Evolutionary conservation across 2,113 vertebrate genomes (phyloP), one percentile per base, ranked within the genome.

Genomic region (Rhineura floridana): DNA sequence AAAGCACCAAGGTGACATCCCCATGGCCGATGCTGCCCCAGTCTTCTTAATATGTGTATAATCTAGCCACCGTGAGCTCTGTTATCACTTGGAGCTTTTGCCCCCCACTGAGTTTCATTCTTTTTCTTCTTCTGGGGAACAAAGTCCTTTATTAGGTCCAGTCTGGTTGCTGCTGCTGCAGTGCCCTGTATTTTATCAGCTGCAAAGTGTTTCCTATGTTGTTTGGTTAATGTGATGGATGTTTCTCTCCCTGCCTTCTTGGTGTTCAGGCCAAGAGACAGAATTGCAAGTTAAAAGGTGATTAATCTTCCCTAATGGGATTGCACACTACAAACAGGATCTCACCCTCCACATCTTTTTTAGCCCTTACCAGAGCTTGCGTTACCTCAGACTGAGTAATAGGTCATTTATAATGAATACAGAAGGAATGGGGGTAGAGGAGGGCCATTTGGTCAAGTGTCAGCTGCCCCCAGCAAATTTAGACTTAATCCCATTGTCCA

Each of bases 261-360:
- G 28, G 50, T 95, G 78, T 93, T 93, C 87, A 77, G 96, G 93
- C 85, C 90, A 94, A 94, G 93, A 93, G 0, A 2, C 89, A 91
- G 90, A 89, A 92, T 76, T 91, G n/a, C 77, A 91, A 94, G 67
- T 93, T 93, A 92, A 94, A 93, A 89, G 90, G 94, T 94, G 92
- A 96, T 97, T 96, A 94, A 95, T 97, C 96, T 96, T 95, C 89
- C 79, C 90, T 96, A 92, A 95, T 95, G 93, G 89, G 81, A 87
- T 89, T 88, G 65, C 73, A 52, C 55, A 55, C 88, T 91, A 89
- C 92, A 89, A 95, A 93, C 88, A 86, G 94, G 72, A 90, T 93
- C 94, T 95, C 63, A 8, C 91, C 90, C 90, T 85, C 93, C 50
- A 50, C 1, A 46, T 97, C 95, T 96, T 97, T 94, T 95, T 96